Percentiles rank a stretch among this genome's conserved stretches.
Evolutionary conservation across 2,113 vertebrate genomes (phyloP).

Genomic region (Calypte anna): DNA sequence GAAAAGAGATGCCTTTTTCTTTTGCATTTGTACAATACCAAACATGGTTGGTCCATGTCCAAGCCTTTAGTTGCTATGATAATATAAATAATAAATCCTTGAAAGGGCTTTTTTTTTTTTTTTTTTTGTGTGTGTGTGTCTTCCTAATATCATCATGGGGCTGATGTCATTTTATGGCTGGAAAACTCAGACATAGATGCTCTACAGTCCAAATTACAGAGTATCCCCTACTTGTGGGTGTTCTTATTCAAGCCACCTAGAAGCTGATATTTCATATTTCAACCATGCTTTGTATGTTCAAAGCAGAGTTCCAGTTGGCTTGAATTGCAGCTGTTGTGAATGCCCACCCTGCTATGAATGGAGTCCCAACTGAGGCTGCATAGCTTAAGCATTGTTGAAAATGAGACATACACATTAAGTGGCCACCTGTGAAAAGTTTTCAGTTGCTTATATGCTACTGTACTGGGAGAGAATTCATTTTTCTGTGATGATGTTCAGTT

Average conservation of each 20-base stretch:
- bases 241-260: slow-evolving; percentile 16
- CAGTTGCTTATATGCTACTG: background rate
- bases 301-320: slow-evolving; percentile 43
- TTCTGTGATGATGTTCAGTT: background rate
- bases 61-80: background rate
- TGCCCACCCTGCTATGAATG: background rate
- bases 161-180: background rate
- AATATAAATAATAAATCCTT: background rate
- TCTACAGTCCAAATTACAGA: background rate
- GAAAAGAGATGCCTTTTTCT: background rate
- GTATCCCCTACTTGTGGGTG: background rate
- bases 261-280: slow-evolving; percentile 18
- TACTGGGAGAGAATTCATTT: background rate
- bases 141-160: background rate
- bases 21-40: background rate
- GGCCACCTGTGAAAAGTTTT: slow-evolving; percentile 60
- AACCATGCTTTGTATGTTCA: slow-evolving; percentile 16
- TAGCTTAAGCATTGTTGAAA: slow-evolving; percentile 16
- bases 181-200: background rate
- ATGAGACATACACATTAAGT: background rate
- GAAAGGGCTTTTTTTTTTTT: background rate
- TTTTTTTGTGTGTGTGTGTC: too few species aligned
- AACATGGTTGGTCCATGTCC: background rate
- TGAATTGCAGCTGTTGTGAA: slow-evolving; percentile 52
- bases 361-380: slow-evolving; percentile 28